Evolutionary conservation across 2,888 invertebrate species (phyloP).

Genomic region (Metopia argyrocephala): DNA sequence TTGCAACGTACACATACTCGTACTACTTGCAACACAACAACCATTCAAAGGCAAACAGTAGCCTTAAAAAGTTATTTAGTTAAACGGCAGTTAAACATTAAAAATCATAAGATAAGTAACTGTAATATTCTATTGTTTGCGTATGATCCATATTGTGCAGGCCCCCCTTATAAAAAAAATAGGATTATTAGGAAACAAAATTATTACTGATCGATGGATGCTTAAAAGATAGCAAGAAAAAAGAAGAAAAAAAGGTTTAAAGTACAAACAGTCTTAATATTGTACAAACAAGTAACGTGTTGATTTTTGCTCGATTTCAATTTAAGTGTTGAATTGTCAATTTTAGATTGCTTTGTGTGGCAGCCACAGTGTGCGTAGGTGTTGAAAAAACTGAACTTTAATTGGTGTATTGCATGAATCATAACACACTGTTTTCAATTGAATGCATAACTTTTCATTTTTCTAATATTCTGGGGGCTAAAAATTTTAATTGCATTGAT

Average conservation of each 20-base stretch:
- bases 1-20: slow-evolving; percentile 4
- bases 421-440: slow-evolving; percentile 56
- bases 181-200: slow-evolving; percentile 52
- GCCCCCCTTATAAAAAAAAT: slow-evolving; percentile 31
- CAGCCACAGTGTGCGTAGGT: slow-evolving; percentile 52
- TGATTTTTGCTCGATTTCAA: background rate
- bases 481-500: slow-evolving; percentile 48
- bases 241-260: background rate
- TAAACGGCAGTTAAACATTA: slow-evolving; percentile 73
- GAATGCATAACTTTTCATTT: background rate
- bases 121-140: slow-evolving; percentile 45
- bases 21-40: slow-evolving; percentile 53
- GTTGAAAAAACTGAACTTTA: slow-evolving; percentile 58
- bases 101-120: slow-evolving; percentile 69
- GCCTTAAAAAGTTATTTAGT: slow-evolving; percentile 50
- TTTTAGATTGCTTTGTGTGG: background rate
- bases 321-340: background rate
- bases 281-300: background rate
- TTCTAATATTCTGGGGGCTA: slow-evolving; percentile 20
- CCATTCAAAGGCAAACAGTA: slow-evolving; percentile 48
- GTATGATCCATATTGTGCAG: slow-evolving; percentile 12
- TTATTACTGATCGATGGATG: slow-evolving; percentile 16
- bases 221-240: background rate
- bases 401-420: slow-evolving; percentile 63
- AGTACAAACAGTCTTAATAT: no score